Base-by-base conservation (phyloP, 2,888 invertebrate genomes). In the Dascillus cervinus region DNA sequence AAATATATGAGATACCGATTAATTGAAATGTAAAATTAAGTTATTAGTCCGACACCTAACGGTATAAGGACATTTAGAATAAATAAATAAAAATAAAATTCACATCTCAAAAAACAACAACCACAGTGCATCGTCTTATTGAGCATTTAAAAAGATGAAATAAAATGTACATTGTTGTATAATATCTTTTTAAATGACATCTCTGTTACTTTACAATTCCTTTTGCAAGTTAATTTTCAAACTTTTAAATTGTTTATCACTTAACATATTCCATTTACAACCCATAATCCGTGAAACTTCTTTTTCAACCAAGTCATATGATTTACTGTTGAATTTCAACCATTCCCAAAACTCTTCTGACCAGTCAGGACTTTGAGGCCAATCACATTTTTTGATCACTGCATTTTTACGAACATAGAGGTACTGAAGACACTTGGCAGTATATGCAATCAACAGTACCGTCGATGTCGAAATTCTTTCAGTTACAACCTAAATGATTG, bases 401-500 rank as follows among this genome's bases (percentile, higher is more conserved):
- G 77, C 84, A 52, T 84, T 83, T 26, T 77, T 70, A 22, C 89
- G 66, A 1, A 89, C 72, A 43, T 77, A 66, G 2, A 86, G 64
- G 30, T 69, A 67, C 11, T 70, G 68, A 31, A 87, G 62, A 43
- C 75, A 73, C 48, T 71, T 73, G 0, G 77, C 78, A 2, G 75
- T 73, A 25, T 70, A 69, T 0, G 79, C 83, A 22, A 87, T 65
- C 8, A 87, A 66, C 22, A 88, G 62, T 9, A 85, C 70, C 0
- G 86, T 87, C 0, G 81, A 71, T 2, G 86, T 84, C 3, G 87
- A 87, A 34, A 89, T 71, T 49, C 80, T 71, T 56, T 88, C 86
- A 4, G 83, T 73, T 13, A 85, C 68, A 45, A 80, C 65, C 82
- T 82, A 11, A 43, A 44, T 9, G 5, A 10, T 21, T 19, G 11